Evolutionary conservation across 2,888 invertebrate species (phyloP).

Genomic region (Xanthia icteritia): DNA sequence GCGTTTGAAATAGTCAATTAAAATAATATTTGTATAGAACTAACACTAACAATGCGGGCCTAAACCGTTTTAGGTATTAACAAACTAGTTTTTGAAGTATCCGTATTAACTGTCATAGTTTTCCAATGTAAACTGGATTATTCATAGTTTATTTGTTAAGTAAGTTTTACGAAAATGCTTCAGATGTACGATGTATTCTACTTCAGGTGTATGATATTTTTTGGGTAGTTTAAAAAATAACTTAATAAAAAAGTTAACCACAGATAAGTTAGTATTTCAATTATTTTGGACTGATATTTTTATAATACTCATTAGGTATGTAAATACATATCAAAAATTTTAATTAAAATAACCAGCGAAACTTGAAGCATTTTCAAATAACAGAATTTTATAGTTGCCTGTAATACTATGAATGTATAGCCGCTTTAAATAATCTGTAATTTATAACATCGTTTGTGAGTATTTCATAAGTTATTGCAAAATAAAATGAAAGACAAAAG

Average conservation of each 20-base stretch:
- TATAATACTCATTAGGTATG: conserved; percentile 54
- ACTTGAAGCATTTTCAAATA: conserved; percentile 46
- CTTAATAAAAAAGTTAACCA: neutral
- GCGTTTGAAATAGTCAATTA: conserved; percentile 86
- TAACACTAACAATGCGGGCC: conserved; percentile 71
- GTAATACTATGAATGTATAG: conserved; percentile 50
- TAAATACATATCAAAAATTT: conserved; percentile 60
- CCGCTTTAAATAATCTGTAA: conserved; percentile 59
- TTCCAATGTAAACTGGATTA: conserved; percentile 30
- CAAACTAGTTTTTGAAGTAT: conserved; percentile 48
- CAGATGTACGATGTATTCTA: conserved; percentile 52
- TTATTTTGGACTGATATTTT: conserved; percentile 54
- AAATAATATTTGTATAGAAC: conserved; percentile 61
- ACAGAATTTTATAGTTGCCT: conserved; percentile 35
- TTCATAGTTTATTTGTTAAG: conserved; percentile 16
- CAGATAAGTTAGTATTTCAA: conserved; percentile 20
- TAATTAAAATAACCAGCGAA: conserved; percentile 13
- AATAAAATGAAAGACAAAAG: conserved; percentile 88
- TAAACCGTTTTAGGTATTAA: conserved; percentile 70
- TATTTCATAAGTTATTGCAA: conserved; percentile 69
- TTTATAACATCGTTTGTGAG: conserved; percentile 55
- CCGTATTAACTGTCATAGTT: conserved; percentile 34
- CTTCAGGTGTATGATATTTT: conserved; percentile 2
- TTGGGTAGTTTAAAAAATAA: neutral
- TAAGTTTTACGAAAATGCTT: conserved; percentile 45